A percentile compares a stretch with the other conserved stretches of the same genome.
Evolutionary conservation across 2,888 invertebrate species (phyloP).

Genomic region (Heliconius ismenius): DNA sequence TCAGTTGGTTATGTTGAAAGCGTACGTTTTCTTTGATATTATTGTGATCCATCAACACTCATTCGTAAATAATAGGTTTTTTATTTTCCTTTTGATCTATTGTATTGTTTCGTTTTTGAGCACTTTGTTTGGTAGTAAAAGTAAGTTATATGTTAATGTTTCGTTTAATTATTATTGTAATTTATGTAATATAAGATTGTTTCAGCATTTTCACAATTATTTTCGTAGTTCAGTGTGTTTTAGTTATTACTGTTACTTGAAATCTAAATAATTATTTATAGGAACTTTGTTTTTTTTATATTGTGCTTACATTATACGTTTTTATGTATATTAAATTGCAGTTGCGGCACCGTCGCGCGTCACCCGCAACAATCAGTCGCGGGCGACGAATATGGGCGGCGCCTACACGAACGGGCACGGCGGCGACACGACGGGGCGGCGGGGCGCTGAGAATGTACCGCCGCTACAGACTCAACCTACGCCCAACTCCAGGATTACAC

Average conservation of each 20-base stretch:
- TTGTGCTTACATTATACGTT: too few relatives aligned
- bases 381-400: conserved; percentile 79
- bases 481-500: conserved; percentile 70
- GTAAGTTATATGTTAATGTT: conserved; percentile 7
- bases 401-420: conserved; percentile 82
- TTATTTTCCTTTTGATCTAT: background rate
- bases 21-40: background rate
- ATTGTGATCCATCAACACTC: background rate
- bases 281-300: too few relatives aligned
- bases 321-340: background rate
- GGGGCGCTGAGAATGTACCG: conserved; percentile 84
- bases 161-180: background rate
- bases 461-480: conserved; percentile 69
- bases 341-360: conserved; percentile 71
- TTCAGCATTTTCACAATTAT: conserved; percentile 39
- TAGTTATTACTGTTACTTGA: too few relatives aligned
- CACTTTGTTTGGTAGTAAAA: background rate
- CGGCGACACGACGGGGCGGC: conserved; percentile 81
- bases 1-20: background rate
- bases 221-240: too few relatives aligned
- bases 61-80: background rate
- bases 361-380: conserved; percentile 79
- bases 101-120: conserved; percentile 32
- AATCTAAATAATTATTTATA: too few relatives aligned
- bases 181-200: background rate